A percentile compares a stretch with the other conserved stretches of the same genome.
Conservation (phyloP, 2,797 vertebrate species). For the Etheostoma nigrum region DNA sequence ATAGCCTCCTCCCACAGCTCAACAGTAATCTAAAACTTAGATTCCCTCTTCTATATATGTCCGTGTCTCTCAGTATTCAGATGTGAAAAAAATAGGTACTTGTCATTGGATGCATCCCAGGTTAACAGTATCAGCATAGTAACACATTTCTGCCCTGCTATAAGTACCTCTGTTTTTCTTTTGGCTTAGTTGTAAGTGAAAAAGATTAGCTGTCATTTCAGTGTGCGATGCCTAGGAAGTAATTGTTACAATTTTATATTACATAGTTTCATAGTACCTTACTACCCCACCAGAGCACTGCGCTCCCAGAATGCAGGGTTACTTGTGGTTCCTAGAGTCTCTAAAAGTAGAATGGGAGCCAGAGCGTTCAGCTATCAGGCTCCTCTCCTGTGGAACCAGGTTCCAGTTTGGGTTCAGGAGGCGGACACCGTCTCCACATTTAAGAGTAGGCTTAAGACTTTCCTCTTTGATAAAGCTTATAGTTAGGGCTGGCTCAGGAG, state of each 20-base stretch:
- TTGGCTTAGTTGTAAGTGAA: slow-evolving; percentile 38
- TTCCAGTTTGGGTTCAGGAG: too few species aligned
- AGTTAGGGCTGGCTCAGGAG: too few species aligned
- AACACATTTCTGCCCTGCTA: slow-evolving; percentile 46
- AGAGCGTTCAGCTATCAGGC: too few species aligned
- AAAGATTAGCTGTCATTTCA: slow-evolving; percentile 21
- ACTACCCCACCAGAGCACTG: too few species aligned
- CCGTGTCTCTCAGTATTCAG: slow-evolving; percentile 55
- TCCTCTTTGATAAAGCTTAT: too few species aligned
- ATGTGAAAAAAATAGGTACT: slow-evolving; percentile 59
- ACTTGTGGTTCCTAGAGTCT: too few species aligned
- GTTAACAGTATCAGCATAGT: slow-evolving; percentile 43
- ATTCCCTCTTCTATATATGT: slow-evolving; percentile 30
- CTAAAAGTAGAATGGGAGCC: too few species aligned
- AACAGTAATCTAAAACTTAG: slow-evolving; percentile 31
- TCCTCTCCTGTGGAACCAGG: too few species aligned
- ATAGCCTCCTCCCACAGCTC: slow-evolving; percentile 43
- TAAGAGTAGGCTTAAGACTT: too few species aligned
- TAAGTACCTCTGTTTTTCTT: slow-evolving; percentile 40
- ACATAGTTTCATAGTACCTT: too few species aligned
- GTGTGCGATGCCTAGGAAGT: slow-evolving; percentile 41
- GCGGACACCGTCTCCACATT: too few species aligned
- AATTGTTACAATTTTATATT: slow-evolving; percentile 16
- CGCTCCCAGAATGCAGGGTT: too few species aligned
- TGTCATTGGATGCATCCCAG: slow-evolving; percentile 69